Evolutionary conservation across 2,797 vertebrate genomes (phyloP).

Genomic region (Hoplostethus atlanticus): DNA sequence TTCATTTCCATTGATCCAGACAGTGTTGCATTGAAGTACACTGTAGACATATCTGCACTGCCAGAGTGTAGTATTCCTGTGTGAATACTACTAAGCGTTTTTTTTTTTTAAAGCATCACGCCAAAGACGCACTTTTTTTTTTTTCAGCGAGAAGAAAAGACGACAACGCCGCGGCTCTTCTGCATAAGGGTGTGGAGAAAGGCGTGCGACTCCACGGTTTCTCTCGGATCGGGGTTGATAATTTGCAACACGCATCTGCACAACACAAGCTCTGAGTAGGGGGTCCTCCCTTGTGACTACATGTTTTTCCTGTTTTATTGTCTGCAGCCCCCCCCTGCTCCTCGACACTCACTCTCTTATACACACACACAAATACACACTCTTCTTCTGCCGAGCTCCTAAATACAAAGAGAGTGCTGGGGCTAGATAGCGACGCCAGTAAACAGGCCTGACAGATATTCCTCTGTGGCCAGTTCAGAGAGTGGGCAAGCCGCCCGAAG

Average conservation of each 20-base stretch:
- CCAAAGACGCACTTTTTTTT: conserved; percentile 27
- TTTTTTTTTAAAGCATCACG: conserved; percentile 21
- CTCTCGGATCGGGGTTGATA: conserved; percentile 26
- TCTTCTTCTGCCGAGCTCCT: conserved; percentile 50
- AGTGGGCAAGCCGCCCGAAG: conserved; percentile 70
- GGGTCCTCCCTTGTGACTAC: conserved; percentile 48
- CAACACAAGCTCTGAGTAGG: conserved; percentile 33
- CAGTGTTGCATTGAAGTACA: conserved; percentile 23
- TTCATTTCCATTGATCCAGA: conserved; percentile 33
- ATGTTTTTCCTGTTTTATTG: conserved; percentile 55
- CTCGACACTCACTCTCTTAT: conserved; percentile 19
- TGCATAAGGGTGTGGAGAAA: conserved; percentile 9
- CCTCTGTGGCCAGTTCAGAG: conserved; percentile 75
- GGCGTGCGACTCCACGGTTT: conserved; percentile 20
- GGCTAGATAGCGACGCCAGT: conserved; percentile 64
- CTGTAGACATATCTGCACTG: conserved; percentile 19
- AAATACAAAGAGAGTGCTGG: conserved; percentile 50
- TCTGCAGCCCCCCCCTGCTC: conserved; percentile 21
- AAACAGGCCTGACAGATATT: conserved; percentile 80
- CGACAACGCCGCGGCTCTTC: conserved; percentile 7
- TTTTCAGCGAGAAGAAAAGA: conserved; percentile 21
- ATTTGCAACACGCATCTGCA: conserved; percentile 43
- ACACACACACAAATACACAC: conserved; percentile 21
- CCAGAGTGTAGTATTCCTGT: conserved; percentile 32
- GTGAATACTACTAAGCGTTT: conserved; percentile 13